Conservation (phyloP, 2,113 vertebrate genomes). For the Daubentonia madagascariensis region DNA sequence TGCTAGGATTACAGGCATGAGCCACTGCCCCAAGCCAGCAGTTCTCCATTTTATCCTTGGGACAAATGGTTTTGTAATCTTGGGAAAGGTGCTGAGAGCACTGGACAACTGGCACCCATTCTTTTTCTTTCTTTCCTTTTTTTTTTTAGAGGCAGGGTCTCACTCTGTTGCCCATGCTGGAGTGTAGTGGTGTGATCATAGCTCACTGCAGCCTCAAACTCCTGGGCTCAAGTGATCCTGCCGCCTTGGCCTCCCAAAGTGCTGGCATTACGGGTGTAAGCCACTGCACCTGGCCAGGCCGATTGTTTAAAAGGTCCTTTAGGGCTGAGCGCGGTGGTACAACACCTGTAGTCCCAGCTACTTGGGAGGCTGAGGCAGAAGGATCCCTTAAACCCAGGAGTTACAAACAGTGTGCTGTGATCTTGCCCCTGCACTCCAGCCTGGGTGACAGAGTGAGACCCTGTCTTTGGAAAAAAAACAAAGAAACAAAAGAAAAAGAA, state of each 20-base stretch:
- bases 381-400: too few species aligned
- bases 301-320: not conserved
- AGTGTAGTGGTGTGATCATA: not conserved
- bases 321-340: not conserved
- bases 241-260: not conserved
- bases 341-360: too few species aligned
- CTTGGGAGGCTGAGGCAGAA: too few species aligned
- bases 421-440: too few species aligned
- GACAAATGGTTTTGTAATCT: not conserved
- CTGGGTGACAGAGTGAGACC: too few species aligned
- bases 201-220: not conserved
- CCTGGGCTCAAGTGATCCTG: not conserved
- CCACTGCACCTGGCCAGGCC: not conserved
- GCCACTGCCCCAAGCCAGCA: too few species aligned
- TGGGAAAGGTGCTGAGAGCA: not conserved
- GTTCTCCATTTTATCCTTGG: not conserved
- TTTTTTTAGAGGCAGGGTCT: not conserved
- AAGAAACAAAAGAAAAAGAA: too few species aligned
- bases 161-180: not conserved
- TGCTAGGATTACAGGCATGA: too few species aligned
- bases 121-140: not conserved
- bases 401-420: too few species aligned
- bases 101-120: not conserved
- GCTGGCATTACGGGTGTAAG: not conserved
- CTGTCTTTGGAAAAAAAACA: too few species aligned